These are phyloP conservation scores for Uloborus diversus DNA, from an alignment of 1,140 invertebrate species.

Conservation along the genomic window DNA sequence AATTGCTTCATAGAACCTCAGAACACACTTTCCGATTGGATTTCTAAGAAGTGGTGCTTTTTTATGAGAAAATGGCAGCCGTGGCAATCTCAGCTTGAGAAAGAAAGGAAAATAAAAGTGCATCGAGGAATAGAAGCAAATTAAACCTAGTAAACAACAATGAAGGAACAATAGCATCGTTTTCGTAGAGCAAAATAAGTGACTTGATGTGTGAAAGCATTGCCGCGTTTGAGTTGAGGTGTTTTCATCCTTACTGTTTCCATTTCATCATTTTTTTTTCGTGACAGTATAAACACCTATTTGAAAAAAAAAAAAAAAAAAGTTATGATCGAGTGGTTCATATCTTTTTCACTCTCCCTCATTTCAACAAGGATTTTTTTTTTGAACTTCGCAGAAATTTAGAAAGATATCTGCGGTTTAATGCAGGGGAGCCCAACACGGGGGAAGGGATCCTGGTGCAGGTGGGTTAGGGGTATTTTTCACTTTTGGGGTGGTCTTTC, in stretches of 20 bases:
- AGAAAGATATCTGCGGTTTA: no score
- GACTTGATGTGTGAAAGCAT: background rate
- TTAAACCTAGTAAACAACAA: background rate
- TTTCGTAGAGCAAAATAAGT: conserved; percentile 1
- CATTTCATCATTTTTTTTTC: background rate
- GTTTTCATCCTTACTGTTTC: background rate
- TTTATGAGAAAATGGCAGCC: background rate
- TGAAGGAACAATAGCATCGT: background rate
- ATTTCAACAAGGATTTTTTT: no score
- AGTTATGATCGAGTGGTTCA: no score
- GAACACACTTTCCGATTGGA: background rate
- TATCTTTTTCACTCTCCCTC: no score
- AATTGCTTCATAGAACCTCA: no score
- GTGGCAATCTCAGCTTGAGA: background rate
- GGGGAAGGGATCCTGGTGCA: no score
- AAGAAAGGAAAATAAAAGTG: background rate
- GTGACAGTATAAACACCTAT: no score
- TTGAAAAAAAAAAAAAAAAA: no score
- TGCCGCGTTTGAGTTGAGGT: background rate
- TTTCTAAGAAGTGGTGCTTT: background rate
- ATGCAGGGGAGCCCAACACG: no score
- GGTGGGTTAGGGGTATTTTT: no score
- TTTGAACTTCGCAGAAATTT: no score
- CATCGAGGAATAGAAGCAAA: background rate
- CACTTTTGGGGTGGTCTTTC: no score